A percentile compares a stretch with the other conserved stretches of the same genome.
These are phyloP conservation scores for Ceratina australensis DNA, from an alignment of 1,140 invertebrate genomes.

Conservation along the genomic window DNA sequence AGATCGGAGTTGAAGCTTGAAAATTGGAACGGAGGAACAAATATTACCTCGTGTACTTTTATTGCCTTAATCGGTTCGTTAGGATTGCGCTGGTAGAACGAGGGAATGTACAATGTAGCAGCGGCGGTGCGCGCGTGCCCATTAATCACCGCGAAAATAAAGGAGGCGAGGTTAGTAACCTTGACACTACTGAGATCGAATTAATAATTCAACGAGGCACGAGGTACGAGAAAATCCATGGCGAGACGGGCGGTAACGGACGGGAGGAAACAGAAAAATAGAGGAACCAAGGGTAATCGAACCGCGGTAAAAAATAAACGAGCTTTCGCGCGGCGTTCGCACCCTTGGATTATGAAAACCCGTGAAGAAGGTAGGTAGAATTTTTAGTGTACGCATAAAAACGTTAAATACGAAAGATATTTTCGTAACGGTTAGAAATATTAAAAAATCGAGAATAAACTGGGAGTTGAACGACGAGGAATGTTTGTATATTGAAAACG, in stretches of 20 bases:
- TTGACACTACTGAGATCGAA: constrained; percentile 9
- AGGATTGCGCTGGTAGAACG: neutral
- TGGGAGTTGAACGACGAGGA: neutral
- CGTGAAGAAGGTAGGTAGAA: too few species aligned
- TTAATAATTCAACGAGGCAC: constrained; percentile 21
- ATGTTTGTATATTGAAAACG: too few species aligned
- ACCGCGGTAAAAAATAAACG: constrained; percentile 34
- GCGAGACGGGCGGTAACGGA: neutral
- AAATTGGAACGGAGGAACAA: neutral
- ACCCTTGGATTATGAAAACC: constrained; percentile 13
- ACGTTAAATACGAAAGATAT: neutral
- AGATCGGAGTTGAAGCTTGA: too few species aligned
- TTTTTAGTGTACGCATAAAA: constrained; percentile 13
- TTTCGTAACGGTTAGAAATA: constrained; percentile 5
- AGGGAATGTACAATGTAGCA: neutral
- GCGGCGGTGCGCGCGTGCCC: neutral
- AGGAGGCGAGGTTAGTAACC: neutral
- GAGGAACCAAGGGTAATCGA: constrained; percentile 11
- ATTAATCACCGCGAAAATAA: constrained; percentile 1
- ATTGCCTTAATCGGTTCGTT: neutral
- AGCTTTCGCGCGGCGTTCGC: constrained; percentile 4
- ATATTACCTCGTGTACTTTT: neutral
- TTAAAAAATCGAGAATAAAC: neutral
- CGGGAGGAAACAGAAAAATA: too few species aligned
- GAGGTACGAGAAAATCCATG: neutral